Evolutionary conservation across 1,140 invertebrate genomes (phyloP).

Genomic region (Heliconius hermathena): DNA sequence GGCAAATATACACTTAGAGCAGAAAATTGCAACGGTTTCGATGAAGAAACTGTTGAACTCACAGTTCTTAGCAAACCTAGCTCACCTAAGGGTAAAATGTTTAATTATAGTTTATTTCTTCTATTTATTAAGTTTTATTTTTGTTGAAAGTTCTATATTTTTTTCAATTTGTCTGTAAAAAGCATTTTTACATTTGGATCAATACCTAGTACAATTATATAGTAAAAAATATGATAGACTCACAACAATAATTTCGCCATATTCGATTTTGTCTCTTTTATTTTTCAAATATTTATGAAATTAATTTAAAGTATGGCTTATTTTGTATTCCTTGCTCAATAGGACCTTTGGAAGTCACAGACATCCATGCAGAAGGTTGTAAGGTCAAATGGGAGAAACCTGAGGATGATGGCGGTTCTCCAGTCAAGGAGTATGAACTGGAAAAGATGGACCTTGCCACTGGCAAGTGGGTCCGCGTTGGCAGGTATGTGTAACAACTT

Average conservation of each 20-base stretch:
- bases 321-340: not conserved
- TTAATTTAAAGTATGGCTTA: too few species aligned
- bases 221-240: too few species aligned
- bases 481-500: slow-evolving; percentile 67
- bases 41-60: slow-evolving; percentile 94
- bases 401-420: slow-evolving; percentile 95
- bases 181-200: not conserved
- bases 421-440: slow-evolving; percentile 96
- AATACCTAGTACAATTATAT: too few species aligned
- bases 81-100: slow-evolving; percentile 86
- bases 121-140: too few species aligned
- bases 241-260: too few species aligned
- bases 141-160: not conserved
- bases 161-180: not conserved
- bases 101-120: too few species aligned
- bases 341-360: slow-evolving; percentile 92
- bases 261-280: too few species aligned
- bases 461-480: slow-evolving; percentile 94
- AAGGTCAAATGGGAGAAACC: slow-evolving; percentile 95
- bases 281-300: too few species aligned
- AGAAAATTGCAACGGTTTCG: slow-evolving; percentile 94
- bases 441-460: slow-evolving; percentile 96
- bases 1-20: slow-evolving; percentile 95
- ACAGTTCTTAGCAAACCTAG: slow-evolving; percentile 94
- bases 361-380: slow-evolving; percentile 93